Evolutionary conservation across 2,113 vertebrate genomes (phyloP), one percentile per base, ranked within the genome.

Genomic region (Paradoxurus hermaphroditus): DNA sequence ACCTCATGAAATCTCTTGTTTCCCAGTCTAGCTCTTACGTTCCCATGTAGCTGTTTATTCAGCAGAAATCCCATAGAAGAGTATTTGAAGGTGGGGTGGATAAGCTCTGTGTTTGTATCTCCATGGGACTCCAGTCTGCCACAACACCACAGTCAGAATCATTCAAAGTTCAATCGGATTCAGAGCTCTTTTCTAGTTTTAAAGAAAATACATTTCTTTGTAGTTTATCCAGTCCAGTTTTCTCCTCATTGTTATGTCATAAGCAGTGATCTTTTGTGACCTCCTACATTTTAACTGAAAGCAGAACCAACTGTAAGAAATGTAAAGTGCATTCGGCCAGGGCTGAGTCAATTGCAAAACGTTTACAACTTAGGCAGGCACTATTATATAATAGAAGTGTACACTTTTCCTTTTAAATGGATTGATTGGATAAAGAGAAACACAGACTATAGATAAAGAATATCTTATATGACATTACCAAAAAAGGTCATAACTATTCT

Each of bases 161-260:
- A 77, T 27, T 56, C 34, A 41, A 53, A 15, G 75, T 86, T 68
- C 62, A 84, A 25, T 14, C 41, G n/a, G 23, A 72, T 90, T 95
- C 36, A 56, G 39, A 67, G 31, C 3, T 84, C 72, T 84, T 88
- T 44, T 4, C 44, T 15, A 9, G 49, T 12, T 87, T 91, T 67
- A 84, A 70, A 88, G 27, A 95, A 93, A 87, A 84, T 67, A 44
- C 14, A 34, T 51, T 56, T 59, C 75, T 94, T 95, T 86, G 39
- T 44, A 44, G 31, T 36, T 15, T 27, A 59, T 34, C 6, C 25
- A n/a, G 7, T 72, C 59, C 59, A 59, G 7, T 77, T 82, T 89
- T 73, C 27, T 65, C 21, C 27, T 72, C 27, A 29, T 29, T 94
- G 21, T 68, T 79, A 65, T 39, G 2, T 79, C 49, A 93, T 90